Evolutionary conservation across 2,113 vertebrate species (phyloP).

Genomic region (Varanus salvator): DNA sequence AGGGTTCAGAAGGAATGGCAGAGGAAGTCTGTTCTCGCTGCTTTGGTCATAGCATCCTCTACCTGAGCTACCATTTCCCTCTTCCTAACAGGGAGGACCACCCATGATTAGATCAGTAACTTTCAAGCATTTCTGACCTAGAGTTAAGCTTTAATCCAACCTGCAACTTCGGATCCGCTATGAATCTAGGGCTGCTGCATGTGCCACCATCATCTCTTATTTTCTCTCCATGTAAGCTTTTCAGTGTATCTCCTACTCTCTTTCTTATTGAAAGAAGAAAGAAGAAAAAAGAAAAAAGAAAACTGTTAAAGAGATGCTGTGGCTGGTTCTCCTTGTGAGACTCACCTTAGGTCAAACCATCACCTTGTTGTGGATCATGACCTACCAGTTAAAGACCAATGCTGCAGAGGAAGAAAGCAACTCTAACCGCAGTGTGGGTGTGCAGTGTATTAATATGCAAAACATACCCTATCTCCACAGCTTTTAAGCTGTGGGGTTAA

Average conservation of each 20-base stretch:
- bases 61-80: background rate
- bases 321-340: background rate
- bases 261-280: background rate
- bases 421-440: constrained; percentile 17
- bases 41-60: too few relatives aligned
- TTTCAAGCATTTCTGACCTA: background rate
- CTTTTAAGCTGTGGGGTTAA: constrained; percentile 63
- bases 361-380: background rate
- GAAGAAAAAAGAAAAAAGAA: background rate
- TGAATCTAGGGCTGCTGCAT: background rate
- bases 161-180: background rate
- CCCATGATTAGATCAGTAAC: background rate
- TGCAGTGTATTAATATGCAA: constrained; percentile 56
- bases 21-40: background rate
- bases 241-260: background rate
- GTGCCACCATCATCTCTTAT: background rate
- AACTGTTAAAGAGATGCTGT: background rate
- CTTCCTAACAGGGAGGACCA: background rate
- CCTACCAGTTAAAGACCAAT: constrained; percentile 36
- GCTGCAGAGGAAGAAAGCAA: constrained; percentile 14
- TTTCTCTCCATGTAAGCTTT: background rate
- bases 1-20: too few relatives aligned
- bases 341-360: background rate
- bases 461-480: constrained; percentile 40
- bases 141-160: background rate